Base-by-base conservation (phyloP, 2,888 invertebrate species). In the Ormyrus nitidulus region DNA sequence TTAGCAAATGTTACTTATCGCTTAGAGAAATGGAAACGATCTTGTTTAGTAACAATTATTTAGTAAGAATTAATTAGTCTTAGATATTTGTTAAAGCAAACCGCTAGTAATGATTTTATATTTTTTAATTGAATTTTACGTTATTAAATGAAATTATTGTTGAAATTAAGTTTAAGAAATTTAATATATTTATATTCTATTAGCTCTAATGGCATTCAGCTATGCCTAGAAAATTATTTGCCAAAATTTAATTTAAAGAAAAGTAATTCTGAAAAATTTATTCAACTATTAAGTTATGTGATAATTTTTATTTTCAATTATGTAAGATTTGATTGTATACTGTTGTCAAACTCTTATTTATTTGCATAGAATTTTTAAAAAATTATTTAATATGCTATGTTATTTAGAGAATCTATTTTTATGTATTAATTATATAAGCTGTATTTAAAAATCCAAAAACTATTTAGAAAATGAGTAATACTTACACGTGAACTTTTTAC, bases 301-400 rank as follows among this genome's bases (percentile, higher is more conserved):
- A 4, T 65, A 19, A 65, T 65, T 54, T 44, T 73, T 73, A 66
- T n/a, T 66, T 34, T 73, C 46, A 8, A 77, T 65, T 65, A 65
- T 49, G 13, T 53, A 59, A 78, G 59, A 54, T 48, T 11, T 54
- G 61, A 53, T 51, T 58, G 59, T n/a, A 13, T 61, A 72, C 46
- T 49, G 61, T 77, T 49, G 72, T 78, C 34, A 66, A 11, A 53
- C 48, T 66, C 66, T 72, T 61, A 78, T 78, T 78, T 78, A 78
- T 78, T 78, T 78, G 78, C 58, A 34, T 66, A n/a, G 11, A 77
- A 53, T 72, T 58, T 51, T 61, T 72, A 66, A 77, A 19, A 68
- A 51, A 19, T 61, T 78, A 72, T 72, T 72, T 77, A 65, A 77
- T 56, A 77, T 56, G 48, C 59, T 58, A 56, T 49, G 13, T 69